Evolutionary conservation across 2,113 vertebrate genomes (phyloP).

Genomic region (Bothrops jararaca): DNA sequence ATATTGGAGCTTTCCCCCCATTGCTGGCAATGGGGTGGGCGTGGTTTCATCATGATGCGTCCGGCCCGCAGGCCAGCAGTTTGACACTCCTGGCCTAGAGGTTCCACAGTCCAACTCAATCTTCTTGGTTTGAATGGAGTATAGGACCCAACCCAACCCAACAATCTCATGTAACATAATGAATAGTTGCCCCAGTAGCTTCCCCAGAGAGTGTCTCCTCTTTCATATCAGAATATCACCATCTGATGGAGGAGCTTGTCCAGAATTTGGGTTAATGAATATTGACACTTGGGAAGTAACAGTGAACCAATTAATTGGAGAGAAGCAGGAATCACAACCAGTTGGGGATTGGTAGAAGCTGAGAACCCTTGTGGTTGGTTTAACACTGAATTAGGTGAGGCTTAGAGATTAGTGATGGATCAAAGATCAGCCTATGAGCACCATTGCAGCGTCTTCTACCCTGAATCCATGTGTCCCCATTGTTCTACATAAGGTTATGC

Average conservation of each 20-base stretch:
- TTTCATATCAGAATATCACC: neutral
- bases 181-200: neutral
- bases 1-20: too few species aligned
- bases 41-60: too few species aligned
- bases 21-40: too few species aligned
- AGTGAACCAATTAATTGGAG: neutral
- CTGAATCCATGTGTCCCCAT: neutral
- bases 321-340: neutral
- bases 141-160: neutral
- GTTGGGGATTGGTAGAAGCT: neutral
- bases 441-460: neutral
- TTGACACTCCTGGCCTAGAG: too few species aligned
- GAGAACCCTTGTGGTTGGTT: neutral
- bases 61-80: too few species aligned
- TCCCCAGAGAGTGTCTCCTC: neutral
- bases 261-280: neutral
- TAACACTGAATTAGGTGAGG: neutral
- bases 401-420: neutral
- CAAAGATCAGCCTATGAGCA: neutral
- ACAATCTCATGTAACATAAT: neutral
- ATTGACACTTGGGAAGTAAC: neutral
- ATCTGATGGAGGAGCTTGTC: neutral
- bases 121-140: neutral
- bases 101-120: neutral
- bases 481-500: neutral